These are phyloP conservation scores for Brachionus sp. DNA, from an alignment of 1,140 invertebrate genomes.

Conservation along the genomic window DNA sequence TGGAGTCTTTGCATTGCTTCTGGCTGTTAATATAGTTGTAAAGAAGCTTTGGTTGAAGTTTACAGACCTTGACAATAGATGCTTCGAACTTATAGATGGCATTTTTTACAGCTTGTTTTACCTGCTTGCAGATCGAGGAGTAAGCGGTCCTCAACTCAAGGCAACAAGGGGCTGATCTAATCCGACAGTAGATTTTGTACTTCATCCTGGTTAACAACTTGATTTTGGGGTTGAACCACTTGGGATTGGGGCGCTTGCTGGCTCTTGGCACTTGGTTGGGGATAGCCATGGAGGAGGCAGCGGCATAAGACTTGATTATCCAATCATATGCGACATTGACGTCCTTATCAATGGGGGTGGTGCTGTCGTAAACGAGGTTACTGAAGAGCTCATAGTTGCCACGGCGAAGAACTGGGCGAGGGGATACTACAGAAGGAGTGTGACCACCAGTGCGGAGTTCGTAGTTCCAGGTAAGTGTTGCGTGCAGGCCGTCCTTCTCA, in stretches of 20 bases:
- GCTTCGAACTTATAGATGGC: not conserved
- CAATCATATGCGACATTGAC: not conserved
- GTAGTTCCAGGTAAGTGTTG: not conserved
- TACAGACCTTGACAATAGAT: not conserved
- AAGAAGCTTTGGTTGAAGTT: not conserved
- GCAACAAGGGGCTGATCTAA: too few species aligned
- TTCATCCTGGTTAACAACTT: too few species aligned
- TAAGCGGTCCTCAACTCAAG: not conserved
- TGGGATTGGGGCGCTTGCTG: not conserved
- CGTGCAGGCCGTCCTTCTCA: not conserved
- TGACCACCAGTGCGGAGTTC: not conserved
- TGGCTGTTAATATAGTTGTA: not conserved
- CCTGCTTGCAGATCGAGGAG: not conserved
- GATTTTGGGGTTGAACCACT: not conserved
- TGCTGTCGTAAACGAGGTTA: not conserved
- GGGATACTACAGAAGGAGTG: not conserved
- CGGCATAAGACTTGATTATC: not conserved
- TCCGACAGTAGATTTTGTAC: too few species aligned
- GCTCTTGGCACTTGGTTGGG: not conserved
- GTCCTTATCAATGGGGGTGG: not conserved
- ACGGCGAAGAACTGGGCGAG: not conserved
- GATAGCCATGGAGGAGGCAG: not conserved
- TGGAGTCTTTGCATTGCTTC: not conserved
- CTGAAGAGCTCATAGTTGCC: not conserved
- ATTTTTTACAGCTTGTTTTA: not conserved